These are phyloP conservation scores for Noctilio leporinus DNA, from an alignment of 2,113 vertebrate genomes.

Conservation along the genomic window DNA sequence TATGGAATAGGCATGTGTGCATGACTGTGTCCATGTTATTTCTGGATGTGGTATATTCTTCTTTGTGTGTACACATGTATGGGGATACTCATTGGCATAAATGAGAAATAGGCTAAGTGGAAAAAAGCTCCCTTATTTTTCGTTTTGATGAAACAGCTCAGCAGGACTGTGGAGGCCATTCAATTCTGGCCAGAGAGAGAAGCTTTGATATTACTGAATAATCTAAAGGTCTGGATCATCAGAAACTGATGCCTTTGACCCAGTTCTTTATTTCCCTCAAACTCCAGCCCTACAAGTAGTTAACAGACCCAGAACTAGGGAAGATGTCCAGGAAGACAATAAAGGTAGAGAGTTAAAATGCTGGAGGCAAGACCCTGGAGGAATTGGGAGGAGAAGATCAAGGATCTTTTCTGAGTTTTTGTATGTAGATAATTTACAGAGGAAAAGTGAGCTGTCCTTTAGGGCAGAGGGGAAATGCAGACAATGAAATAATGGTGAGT, in stretches of 20 bases:
- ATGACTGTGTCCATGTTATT: not conserved
- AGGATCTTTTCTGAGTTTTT: slow-evolving; percentile 10
- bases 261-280: not conserved
- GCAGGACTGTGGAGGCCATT: not conserved
- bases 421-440: slow-evolving; percentile 22
- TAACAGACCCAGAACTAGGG: not conserved
- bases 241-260: not conserved
- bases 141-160: not conserved
- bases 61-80: not conserved
- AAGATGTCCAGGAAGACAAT: not conserved
- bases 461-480: not conserved
- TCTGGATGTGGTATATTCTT: not conserved
- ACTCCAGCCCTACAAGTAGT: not conserved
- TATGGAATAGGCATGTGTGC: not conserved
- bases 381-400: not conserved
- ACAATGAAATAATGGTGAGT: slow-evolving; percentile 11
- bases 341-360: not conserved
- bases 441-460: slow-evolving; percentile 17
- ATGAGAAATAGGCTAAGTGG: not conserved
- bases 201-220: not conserved
- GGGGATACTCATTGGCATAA: too few species aligned
- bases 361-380: not conserved
- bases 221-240: not conserved
- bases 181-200: not conserved
- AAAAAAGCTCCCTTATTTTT: not conserved